phyloP scores from a whole-genome alignment of 2,797 vertebrate genomes.

The Argyrosomus regius region DNA sequence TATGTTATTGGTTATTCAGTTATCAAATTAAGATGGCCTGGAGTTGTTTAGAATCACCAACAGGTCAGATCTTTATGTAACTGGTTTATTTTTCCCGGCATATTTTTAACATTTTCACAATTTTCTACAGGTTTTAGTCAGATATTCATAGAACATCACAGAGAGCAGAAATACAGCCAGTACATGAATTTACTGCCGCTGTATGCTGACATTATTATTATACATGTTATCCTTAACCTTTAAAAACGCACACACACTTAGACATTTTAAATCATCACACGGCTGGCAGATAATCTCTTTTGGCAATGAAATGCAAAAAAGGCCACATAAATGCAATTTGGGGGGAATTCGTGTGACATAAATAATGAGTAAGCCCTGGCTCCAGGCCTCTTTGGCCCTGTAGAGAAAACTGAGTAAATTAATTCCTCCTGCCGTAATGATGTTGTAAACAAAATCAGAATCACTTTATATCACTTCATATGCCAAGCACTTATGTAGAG shows the following conservation, averaged over 20 bases:
- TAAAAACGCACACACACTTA: constrained; percentile 4
- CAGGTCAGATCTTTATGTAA: background rate
- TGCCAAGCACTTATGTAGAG: constrained; percentile 41
- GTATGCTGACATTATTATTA: constrained; percentile 25
- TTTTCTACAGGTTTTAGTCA: background rate
- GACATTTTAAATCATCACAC: constrained; percentile 56
- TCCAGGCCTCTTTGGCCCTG: constrained; percentile 67
- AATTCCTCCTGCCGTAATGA: constrained; percentile 70
- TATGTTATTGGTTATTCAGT: background rate
- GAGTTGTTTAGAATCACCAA: background rate
- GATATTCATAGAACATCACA: background rate
- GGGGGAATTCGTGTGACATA: constrained; percentile 67
- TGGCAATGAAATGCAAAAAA: constrained; percentile 63
- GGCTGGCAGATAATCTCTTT: constrained; percentile 53
- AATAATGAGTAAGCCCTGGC: constrained; percentile 75
- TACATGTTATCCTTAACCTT: constrained; percentile 20
- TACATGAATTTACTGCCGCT: background rate
- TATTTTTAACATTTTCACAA: background rate
- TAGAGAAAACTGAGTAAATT: constrained; percentile 65
- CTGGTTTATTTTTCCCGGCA: background rate
- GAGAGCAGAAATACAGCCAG: background rate
- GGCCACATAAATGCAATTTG: constrained; percentile 73
- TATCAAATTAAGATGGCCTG: background rate
- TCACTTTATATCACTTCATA: constrained; percentile 53
- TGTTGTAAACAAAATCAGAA: constrained; percentile 73